phyloP scores from a whole-genome alignment of 2,888 invertebrate genomes.

The Acleris literana region DNA sequence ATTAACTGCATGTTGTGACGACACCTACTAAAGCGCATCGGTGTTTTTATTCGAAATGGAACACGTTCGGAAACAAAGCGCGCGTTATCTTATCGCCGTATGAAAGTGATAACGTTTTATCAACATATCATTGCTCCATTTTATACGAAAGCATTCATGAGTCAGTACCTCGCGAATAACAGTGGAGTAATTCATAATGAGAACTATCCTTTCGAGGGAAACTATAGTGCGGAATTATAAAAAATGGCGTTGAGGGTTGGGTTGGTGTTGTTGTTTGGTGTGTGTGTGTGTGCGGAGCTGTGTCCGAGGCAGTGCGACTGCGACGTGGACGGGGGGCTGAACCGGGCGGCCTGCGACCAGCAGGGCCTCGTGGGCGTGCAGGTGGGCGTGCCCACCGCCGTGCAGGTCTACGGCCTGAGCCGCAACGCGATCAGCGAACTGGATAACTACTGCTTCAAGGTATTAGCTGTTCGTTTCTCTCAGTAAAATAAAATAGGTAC shows the following conservation, averaged over 20 bases:
- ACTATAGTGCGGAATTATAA: constrained; percentile 44
- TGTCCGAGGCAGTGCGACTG: constrained; percentile 84
- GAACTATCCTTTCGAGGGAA: constrained; percentile 43
- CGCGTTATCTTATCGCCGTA: constrained; percentile 61
- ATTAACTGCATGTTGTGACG: constrained; percentile 1
- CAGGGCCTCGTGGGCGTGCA: constrained; percentile 84
- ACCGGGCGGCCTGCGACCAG: constrained; percentile 80
- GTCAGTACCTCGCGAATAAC: constrained; percentile 49
- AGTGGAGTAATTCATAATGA: constrained; percentile 58
- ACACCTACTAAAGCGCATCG: constrained; percentile 2
- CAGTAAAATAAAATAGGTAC: constrained; percentile 35
- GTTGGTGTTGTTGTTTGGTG: constrained; percentile 45
- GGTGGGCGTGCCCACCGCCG: constrained; percentile 82
- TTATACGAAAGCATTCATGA: constrained; percentile 51
- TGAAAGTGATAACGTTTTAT: constrained; percentile 64
- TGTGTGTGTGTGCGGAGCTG: constrained; percentile 49
- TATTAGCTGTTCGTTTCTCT: constrained; percentile 46
- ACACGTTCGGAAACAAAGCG: constrained; percentile 41
- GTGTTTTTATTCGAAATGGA: constrained; percentile 16
- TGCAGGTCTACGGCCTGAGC: constrained; percentile 85
- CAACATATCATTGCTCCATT: constrained; percentile 66
- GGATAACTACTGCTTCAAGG: constrained; percentile 85
- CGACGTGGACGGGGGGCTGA: constrained; percentile 76
- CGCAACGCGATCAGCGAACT: constrained; percentile 85
- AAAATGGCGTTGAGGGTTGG: constrained; percentile 61